These are phyloP conservation scores for Parauchenoglanis punctatus DNA, from an alignment of 2,797 vertebrate genomes.

Conservation along the genomic window DNA sequence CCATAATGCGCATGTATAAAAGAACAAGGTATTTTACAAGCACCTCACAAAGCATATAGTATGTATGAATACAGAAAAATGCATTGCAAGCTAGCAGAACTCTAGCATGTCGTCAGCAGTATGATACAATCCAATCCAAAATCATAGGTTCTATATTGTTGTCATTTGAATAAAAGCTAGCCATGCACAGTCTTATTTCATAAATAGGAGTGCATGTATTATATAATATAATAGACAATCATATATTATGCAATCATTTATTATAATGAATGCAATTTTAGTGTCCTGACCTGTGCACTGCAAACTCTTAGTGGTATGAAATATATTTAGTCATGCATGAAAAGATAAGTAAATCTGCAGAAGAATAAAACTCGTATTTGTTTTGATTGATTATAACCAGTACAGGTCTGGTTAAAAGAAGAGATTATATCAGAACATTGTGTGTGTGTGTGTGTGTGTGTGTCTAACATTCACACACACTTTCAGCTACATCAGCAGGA, in stretches of 20 bases:
- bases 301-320: constrained; percentile 1
- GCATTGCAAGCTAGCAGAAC: neutral
- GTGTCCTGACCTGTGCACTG: neutral
- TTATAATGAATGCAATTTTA: neutral
- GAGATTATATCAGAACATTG: constrained; percentile 47
- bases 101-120: neutral
- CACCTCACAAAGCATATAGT: constrained; percentile 12
- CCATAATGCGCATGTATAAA: constrained; percentile 18
- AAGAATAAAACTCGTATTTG: constrained; percentile 22
- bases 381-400: constrained; percentile 37
- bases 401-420: constrained; percentile 28
- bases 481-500: constrained; percentile 29
- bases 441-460: neutral
- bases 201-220: neutral
- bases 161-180: neutral
- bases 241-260: neutral
- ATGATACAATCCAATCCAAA: neutral
- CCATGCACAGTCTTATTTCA: neutral
- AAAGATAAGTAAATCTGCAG: constrained; percentile 5
- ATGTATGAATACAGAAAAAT: constrained; percentile 4
- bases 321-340: neutral
- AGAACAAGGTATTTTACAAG: constrained; percentile 12
- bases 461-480: neutral
- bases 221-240: neutral
- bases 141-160: neutral